Evolutionary conservation across 2,797 vertebrate species (phyloP), one percentile per base, ranked within the genome.

Genomic region (Basileuterus tristriatus): DNA sequence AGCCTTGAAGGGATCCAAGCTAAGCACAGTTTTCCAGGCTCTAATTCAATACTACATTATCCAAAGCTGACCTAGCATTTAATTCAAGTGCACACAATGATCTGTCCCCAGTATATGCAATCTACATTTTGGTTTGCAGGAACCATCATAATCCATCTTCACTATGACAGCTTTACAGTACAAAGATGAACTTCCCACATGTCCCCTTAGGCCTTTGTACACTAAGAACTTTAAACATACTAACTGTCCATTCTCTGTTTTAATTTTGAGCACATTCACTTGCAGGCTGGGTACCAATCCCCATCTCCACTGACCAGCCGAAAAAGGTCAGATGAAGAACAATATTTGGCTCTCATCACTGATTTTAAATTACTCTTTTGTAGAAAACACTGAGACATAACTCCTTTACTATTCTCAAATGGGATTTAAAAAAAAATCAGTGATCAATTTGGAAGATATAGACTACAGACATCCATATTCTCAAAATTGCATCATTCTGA

Each of bases 181-280:
- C 53, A 49, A 71, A 90, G 47, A 81, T 52, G 58, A 52, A 71
- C 46, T 84, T 85, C 55, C 27, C 27, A 32, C 1, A 3, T 78
- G 79, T 77, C 68, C 78, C 75, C 50, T 80, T 55, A 86, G 52
- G 62, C 27, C 47, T 41, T 72, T 60, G 58, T 71, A 68, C 68
- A 83, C 65, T 46, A 52, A 87, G 81, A 96, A 91, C 32, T 79
- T 93, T 41, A 92, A 95, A 79, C n/a, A 79, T 52, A 65, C 26
- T 86, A 81, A 80, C 44, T 68, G 10, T 19, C 47, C 20, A 10
- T 76, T 85, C 53, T 68, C 52, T 75, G 49, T 29, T 94, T 44
- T 59, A 96, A 95, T 93, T 83, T 55, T 75, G 60, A 77, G 67
- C 67, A 82, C 26, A 36, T 75, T 92, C 78, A 74, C 74, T 83